A percentile compares a stretch with the other conserved stretches of the same genome.
Conservation (phyloP, 2,113 vertebrate genomes). For the Sisor rabdophorus region DNA sequence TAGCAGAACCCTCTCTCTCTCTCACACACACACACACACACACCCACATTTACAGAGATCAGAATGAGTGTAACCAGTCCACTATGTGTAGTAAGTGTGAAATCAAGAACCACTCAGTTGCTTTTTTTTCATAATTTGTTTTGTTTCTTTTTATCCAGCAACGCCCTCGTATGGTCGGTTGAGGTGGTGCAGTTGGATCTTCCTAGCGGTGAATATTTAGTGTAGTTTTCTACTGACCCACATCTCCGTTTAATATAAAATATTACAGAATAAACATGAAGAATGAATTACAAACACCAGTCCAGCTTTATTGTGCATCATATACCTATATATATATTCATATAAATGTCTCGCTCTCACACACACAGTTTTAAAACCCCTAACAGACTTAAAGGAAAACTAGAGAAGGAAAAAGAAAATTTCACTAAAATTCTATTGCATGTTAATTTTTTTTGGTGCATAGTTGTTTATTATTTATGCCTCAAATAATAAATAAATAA, state of each 20-base stretch:
- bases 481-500: not conserved
- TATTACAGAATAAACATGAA: not conserved
- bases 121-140: not conserved
- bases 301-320: not conserved
- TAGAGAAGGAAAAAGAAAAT: not conserved
- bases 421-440: not conserved
- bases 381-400: not conserved
- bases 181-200: not conserved
- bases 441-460: not conserved
- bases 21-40: not conserved
- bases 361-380: not conserved
- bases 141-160: not conserved
- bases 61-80: not conserved
- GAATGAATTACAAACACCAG: slow-evolving; percentile 1
- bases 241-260: not conserved
- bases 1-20: too few relatives aligned
- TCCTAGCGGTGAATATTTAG: not conserved
- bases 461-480: not conserved
- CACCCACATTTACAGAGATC: not conserved
- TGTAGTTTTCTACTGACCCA: not conserved
- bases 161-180: not conserved
- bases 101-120: too few relatives aligned
- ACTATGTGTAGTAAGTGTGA: too few relatives aligned
- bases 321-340: not conserved
- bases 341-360: not conserved